Evolutionary conservation across 2,888 invertebrate species (phyloP), one percentile per base, ranked within the genome.

Genomic region (Epistrophe eligans): DNA sequence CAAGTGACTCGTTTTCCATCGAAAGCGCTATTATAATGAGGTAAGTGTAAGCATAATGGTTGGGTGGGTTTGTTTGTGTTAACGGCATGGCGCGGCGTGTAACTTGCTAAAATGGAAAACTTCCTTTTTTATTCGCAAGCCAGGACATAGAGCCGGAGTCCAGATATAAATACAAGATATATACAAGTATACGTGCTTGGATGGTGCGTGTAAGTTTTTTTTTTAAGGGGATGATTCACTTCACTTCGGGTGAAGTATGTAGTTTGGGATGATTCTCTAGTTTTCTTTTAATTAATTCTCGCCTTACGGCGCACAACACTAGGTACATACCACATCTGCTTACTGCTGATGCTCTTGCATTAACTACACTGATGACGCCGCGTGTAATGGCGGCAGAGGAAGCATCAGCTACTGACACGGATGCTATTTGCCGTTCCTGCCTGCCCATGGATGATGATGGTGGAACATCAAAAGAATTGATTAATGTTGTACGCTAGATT

Each of bases 11-110:
- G 80, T 98, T 98, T 93, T 98, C 98, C 82, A 94, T 97, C 50
- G 98, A 98, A 91, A 98, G 98, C 91, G 98, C 97, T 72, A 98
- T 98, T 89, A 98, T 99, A 89, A 96, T 98, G 88, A 96, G 96
- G 95, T 98, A 94, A 93, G 94, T 93, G 17, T 24, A 13, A 62
- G 15, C 24, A 24, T 43, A 43, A 40, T 72, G 66, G 79, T 40
- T 81, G 76, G 55, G 60, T 52, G 72, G 28, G 19, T 55, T 32
- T 52, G 73, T 77, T 76, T 71, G 35, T 79, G 35, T 55, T 58
- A 58, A 67, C 5, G 24, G 32, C 32, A 5, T 32, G 32, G 4
- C 0, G 32, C 32, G 4, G 7, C 48, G 40, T 17, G 58, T 11
- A 43, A 17, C 48, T 50, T 64, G 28, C 32, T 43, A 11, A 15